A percentile compares a stretch with the other conserved stretches of the same genome.
Conservation (phyloP, 2,888 invertebrate genomes). For the Melanostoma mellinum region DNA sequence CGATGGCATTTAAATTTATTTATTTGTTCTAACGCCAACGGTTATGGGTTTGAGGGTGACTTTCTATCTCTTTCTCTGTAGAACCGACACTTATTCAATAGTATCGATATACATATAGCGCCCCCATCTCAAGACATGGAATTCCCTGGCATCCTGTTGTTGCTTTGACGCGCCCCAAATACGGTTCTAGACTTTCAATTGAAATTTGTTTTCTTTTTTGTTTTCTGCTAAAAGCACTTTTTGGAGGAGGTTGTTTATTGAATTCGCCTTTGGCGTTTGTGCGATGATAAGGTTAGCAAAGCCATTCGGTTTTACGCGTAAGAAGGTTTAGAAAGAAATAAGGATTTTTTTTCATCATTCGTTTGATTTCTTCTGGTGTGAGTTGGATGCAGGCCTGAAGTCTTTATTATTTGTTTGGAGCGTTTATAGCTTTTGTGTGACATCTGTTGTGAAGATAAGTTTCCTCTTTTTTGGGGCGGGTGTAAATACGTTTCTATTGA, state of each 20-base stretch:
- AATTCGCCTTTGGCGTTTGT: slow-evolving; percentile 12
- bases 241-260: slow-evolving; percentile 45
- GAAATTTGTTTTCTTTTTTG: slow-evolving; percentile 48
- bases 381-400: slow-evolving; percentile 7
- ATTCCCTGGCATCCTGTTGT: slow-evolving; percentile 24
- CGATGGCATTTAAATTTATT: slow-evolving; percentile 59
- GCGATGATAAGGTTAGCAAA: slow-evolving; percentile 11
- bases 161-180: slow-evolving; percentile 44
- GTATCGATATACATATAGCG: not conserved
- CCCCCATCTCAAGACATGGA: slow-evolving; percentile 6
- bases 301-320: slow-evolving; percentile 9
- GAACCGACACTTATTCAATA: not conserved
- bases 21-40: slow-evolving; percentile 60
- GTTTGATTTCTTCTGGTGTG: not conserved
- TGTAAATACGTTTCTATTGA: not conserved
- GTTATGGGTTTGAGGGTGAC: slow-evolving; percentile 14
- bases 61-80: slow-evolving; percentile 2
- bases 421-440: slow-evolving; percentile 39
- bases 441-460: slow-evolving; percentile 30
- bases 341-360: not conserved
- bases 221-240: slow-evolving; percentile 40
- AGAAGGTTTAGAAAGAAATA: not conserved
- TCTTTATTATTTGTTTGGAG: slow-evolving; percentile 46
- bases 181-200: slow-evolving; percentile 55
- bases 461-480: no score